phyloP scores from a whole-genome alignment of 2,888 invertebrate genomes.

The Pammene aurita region DNA sequence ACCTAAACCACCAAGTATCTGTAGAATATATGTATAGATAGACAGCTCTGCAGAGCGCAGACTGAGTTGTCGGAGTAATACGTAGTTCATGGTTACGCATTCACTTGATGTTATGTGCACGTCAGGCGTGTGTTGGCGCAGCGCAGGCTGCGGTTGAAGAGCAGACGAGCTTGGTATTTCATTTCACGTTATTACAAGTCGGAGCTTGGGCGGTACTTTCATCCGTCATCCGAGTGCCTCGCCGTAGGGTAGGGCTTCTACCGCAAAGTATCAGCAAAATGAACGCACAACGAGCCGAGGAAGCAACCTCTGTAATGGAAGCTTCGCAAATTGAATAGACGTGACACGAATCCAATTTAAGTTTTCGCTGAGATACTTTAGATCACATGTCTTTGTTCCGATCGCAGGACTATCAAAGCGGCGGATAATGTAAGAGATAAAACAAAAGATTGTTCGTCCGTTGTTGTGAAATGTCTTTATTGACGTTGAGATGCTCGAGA shows the following conservation, averaged over 20 bases:
- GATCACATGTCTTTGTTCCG: slow-evolving; percentile 24
- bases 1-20: slow-evolving; percentile 24
- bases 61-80: slow-evolving; percentile 49
- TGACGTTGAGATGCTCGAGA: slow-evolving; percentile 65
- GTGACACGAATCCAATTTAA: slow-evolving; percentile 35
- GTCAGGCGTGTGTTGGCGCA: slow-evolving; percentile 54
- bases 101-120: slow-evolving; percentile 54
- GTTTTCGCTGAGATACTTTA: slow-evolving; percentile 16
- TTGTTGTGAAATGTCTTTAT: slow-evolving; percentile 67
- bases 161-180: slow-evolving; percentile 68
- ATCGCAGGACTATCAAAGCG: slow-evolving; percentile 29
- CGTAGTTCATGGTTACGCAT: slow-evolving; percentile 70
- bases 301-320: slow-evolving; percentile 42
- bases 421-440: slow-evolving; percentile 29
- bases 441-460: slow-evolving; percentile 51
- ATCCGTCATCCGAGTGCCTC: slow-evolving; percentile 66
- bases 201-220: slow-evolving; percentile 67
- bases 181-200: slow-evolving; percentile 72
- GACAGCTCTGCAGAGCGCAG: slow-evolving; percentile 23
- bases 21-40: slow-evolving; percentile 22
- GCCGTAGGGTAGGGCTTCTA: slow-evolving; percentile 56
- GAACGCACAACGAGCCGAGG: slow-evolving; percentile 46
- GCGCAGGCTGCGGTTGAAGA: slow-evolving; percentile 62
- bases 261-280: slow-evolving; percentile 65
- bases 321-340: slow-evolving; percentile 48